Base-by-base conservation (phyloP, 2,888 invertebrate genomes). In the Suillia variegata region DNA sequence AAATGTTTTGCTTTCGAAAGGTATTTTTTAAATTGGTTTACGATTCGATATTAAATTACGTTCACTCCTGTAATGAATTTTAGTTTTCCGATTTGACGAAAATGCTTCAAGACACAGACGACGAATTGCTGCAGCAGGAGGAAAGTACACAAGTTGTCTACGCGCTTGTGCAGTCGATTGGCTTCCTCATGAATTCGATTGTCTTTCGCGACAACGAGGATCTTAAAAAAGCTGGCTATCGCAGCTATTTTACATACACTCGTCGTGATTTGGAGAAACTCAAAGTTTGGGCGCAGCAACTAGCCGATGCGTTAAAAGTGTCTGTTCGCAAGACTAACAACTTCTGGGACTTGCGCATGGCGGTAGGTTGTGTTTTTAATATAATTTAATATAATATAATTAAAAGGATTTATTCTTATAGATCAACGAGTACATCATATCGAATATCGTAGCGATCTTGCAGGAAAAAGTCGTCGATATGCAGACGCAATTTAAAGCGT, bases 1-100 rank as follows among this genome's bases (percentile, higher is more conserved):
- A 69, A 38, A 72, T 72, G 70, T 71, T 65, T 54, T 69, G 67
- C 49, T 72, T 73, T 48, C 69, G 67, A 42, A 63, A 68, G 64
- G 70, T 73, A 38, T 20, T 54, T 15, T 20, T n/a, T n/a, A n/a
- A n/a, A n/a, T n/a, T n/a, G n/a, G n/a, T n/a, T n/a, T n/a, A n/a
- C n/a, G n/a, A n/a, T n/a, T n/a, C n/a, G n/a, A n/a, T n/a, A n/a
- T n/a, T n/a, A n/a, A n/a, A n/a, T n/a, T n/a, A n/a, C n/a, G n/a
- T n/a, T n/a, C n/a, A n/a, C n/a, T n/a, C n/a, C n/a, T n/a, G n/a
- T n/a, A n/a, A n/a, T n/a, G n/a, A n/a, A n/a, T 21, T 61, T 12
- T 18, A 70, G 69, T 66, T 70, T 21, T 63, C 64, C 2, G 59
- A 68, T 15, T 58, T 73, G 12, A 58, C 61, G n/a, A 67, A 67